phyloP scores from a whole-genome alignment of 1,140 invertebrate genomes.

The Microvelia longipes region DNA sequence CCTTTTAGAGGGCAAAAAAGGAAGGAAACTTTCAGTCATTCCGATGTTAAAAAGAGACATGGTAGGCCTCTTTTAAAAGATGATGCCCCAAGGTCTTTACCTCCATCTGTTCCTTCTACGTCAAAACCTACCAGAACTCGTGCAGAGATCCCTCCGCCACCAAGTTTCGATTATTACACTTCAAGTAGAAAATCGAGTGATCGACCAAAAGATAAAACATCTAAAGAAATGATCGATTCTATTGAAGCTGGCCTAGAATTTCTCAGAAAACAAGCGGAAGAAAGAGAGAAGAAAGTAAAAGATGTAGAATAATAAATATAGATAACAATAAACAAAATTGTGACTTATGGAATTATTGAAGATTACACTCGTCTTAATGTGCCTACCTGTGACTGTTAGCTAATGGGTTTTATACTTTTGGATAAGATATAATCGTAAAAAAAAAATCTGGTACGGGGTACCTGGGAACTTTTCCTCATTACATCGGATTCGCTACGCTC shows the following conservation, averaged over 20 bases:
- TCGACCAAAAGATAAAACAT: background rate
- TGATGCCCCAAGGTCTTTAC: constrained; percentile 6
- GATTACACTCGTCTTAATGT: too few relatives aligned
- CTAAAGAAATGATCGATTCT: constrained; percentile 34
- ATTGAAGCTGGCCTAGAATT: constrained; percentile 50
- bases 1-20: too few relatives aligned
- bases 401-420: too few relatives aligned
- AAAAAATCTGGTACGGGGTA: too few relatives aligned
- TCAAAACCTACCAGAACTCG: constrained; percentile 19
- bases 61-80: background rate
- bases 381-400: too few relatives aligned
- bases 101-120: background rate
- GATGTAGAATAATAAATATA: too few relatives aligned
- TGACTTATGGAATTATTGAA: too few relatives aligned
- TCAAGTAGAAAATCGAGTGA: background rate
- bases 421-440: too few relatives aligned
- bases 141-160: constrained; percentile 44
- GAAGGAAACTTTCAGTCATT: background rate
- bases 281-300: constrained; percentile 21
- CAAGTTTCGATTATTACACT: constrained; percentile 42
- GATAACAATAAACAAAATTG: too few relatives aligned
- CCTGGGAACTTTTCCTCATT: too few relatives aligned
- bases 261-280: constrained; percentile 43
- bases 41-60: background rate
- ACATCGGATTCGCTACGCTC: too few relatives aligned